Evolutionary conservation across 2,113 vertebrate genomes (phyloP).

Genomic region (pig (Sus scrofa)): DNA sequence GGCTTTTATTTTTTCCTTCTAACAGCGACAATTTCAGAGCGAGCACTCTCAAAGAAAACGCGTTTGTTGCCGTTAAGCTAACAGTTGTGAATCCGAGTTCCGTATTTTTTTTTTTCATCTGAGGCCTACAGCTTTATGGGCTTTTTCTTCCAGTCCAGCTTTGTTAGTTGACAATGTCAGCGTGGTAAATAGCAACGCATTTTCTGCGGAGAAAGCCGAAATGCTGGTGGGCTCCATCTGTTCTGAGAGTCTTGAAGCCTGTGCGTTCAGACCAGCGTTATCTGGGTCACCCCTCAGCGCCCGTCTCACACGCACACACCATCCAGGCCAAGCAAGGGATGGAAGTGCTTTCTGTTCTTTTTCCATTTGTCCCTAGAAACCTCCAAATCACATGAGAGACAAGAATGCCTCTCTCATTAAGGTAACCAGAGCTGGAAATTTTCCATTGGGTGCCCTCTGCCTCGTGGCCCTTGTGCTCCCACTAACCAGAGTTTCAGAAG

Average conservation of each 20-base stretch:
- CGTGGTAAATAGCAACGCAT: neutral
- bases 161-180: slow-evolving; percentile 43
- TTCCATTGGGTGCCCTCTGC: slow-evolving; percentile 16
- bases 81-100: slow-evolving; percentile 50
- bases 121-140: neutral
- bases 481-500: neutral
- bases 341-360: neutral
- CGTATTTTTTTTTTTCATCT: slow-evolving; percentile 12
- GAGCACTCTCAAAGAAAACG: slow-evolving; percentile 14
- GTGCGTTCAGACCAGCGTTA: neutral
- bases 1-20: slow-evolving; percentile 18
- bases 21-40: neutral
- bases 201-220: neutral
- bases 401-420: slow-evolving; percentile 17
- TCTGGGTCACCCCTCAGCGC: slow-evolving; percentile 13
- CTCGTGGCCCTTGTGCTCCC: neutral
- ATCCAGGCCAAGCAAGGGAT: neutral
- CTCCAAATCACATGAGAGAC: neutral
- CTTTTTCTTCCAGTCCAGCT: neutral
- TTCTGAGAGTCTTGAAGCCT: slow-evolving; percentile 2
- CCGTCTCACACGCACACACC: neutral
- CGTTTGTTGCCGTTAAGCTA: slow-evolving; percentile 57
- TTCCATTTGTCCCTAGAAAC: slow-evolving; percentile 53
- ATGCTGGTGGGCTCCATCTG: neutral
- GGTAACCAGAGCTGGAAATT: slow-evolving; percentile 43